Evolutionary conservation across 2,797 vertebrate species (phyloP).

Genomic region (Nannoperca australis): DNA sequence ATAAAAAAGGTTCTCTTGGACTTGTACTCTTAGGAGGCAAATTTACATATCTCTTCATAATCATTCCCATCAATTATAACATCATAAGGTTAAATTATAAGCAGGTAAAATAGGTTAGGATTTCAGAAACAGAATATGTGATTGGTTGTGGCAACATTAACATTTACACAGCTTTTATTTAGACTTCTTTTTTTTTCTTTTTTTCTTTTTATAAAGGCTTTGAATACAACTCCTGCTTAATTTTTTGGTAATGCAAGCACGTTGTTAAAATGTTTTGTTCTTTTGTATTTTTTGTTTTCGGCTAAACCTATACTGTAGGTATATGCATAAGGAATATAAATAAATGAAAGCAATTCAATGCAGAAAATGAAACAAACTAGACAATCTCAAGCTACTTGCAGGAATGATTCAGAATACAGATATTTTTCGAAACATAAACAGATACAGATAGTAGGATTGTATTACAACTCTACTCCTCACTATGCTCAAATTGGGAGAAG

Average conservation of each 20-base stretch:
- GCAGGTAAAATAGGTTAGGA: neutral
- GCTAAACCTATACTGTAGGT: neutral
- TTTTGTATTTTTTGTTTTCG: neutral
- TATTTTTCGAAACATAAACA: neutral
- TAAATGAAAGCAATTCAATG: neutral
- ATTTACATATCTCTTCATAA: neutral
- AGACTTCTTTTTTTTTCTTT: neutral
- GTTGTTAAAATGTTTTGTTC: neutral
- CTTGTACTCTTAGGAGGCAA: neutral
- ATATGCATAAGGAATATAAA: neutral
- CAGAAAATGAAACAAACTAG: neutral
- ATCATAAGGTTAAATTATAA: neutral
- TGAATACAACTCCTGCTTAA: neutral
- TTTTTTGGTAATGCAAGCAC: neutral
- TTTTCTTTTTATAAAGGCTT: too few relatives aligned
- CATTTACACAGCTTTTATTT: neutral
- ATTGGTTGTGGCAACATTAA: neutral
- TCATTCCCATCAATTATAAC: neutral
- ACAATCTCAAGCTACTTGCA: neutral
- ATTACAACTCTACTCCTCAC: neutral
- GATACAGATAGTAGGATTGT: neutral
- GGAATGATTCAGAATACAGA: neutral
- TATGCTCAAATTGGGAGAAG: neutral
- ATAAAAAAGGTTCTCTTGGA: neutral
- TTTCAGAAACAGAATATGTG: neutral